Conservation (phyloP, 2,113 vertebrate species). For the Stegostoma tigrinum region DNA sequence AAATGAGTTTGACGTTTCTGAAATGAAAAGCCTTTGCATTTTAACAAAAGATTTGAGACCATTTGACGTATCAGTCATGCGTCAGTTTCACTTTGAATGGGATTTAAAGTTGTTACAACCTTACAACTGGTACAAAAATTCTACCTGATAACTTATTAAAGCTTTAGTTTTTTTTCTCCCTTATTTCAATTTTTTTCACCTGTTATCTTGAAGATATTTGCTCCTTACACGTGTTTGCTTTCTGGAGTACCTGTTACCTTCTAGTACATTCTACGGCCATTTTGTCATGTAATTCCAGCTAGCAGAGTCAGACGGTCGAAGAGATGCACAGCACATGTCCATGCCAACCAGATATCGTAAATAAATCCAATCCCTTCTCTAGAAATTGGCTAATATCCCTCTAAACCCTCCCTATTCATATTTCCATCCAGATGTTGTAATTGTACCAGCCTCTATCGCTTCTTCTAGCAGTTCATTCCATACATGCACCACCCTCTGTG, state of each 20-base stretch:
- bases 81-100: not conserved
- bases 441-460: too few species aligned
- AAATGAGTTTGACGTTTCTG: not conserved
- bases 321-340: too few species aligned
- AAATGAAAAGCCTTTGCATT: not conserved
- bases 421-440: too few species aligned
- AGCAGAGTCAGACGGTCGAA: too few species aligned
- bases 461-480: too few species aligned
- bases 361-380: too few species aligned
- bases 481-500: too few species aligned
- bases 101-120: not conserved
- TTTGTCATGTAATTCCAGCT: not conserved
- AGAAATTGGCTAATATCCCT: too few species aligned
- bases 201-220: not conserved
- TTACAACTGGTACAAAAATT: not conserved
- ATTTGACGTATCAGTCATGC: not conserved
- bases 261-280: not conserved
- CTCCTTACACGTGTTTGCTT: not conserved
- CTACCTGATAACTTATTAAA: not conserved
- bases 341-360: too few species aligned
- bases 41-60: not conserved
- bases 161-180: not conserved
- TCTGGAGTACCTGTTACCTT: not conserved
- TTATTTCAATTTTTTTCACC: not conserved
- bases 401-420: too few species aligned